These are phyloP conservation scores for Capromys pilorides DNA, from an alignment of 2,797 vertebrate genomes.

Conservation along the genomic window DNA sequence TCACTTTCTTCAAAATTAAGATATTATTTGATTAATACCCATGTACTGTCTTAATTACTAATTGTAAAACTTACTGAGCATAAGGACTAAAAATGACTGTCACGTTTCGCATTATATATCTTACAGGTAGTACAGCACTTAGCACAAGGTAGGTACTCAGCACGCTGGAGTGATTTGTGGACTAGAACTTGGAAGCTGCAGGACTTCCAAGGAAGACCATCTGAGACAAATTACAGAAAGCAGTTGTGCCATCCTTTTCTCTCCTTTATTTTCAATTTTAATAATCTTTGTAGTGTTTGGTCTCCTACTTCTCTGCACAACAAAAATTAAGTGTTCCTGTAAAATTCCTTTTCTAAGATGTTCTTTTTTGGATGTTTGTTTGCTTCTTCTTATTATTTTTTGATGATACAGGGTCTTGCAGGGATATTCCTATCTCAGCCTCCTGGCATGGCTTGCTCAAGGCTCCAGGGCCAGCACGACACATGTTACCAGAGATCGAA, in stretches of 20 bases:
- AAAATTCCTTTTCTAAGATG: neutral
- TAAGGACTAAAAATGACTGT: neutral
- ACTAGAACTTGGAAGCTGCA: neutral
- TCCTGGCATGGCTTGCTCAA: no score
- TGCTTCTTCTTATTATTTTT: no score
- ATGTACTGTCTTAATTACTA: neutral
- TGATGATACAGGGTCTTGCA: no score
- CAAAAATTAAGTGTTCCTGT: neutral
- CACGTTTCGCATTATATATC: neutral
- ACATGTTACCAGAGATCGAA: no score
- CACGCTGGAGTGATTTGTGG: neutral
- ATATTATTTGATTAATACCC: neutral
- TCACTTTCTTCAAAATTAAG: no score
- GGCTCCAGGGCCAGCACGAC: no score
- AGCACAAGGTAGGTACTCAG: neutral
- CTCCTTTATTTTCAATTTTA: neutral
- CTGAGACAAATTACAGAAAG: neutral
- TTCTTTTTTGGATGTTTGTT: no score
- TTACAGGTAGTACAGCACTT: neutral
- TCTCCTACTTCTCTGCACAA: neutral
- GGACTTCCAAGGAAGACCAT: neutral
- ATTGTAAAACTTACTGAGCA: neutral
- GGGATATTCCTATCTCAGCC: no score
- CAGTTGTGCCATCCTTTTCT: neutral
- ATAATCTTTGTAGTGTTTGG: neutral